Percentiles rank a stretch among this genome's conserved stretches.
Conservation (phyloP, 2,888 invertebrate genomes). For the Ferdinandea cuprea region DNA sequence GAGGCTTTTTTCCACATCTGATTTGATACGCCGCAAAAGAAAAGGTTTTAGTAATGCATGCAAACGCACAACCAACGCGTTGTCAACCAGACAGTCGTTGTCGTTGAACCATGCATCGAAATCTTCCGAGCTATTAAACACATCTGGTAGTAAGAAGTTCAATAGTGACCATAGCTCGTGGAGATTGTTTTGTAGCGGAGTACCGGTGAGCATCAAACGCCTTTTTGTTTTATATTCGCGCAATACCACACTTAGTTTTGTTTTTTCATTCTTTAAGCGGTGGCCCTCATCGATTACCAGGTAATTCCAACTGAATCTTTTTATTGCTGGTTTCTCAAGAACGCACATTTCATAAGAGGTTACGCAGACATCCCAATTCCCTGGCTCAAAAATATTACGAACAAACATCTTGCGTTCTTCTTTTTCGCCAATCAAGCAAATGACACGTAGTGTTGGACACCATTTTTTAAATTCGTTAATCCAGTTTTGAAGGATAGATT, state of each 20-base stretch:
- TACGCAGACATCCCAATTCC: constrained; percentile 99
- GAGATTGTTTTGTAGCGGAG: constrained; percentile 98
- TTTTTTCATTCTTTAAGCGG: constrained; percentile 99
- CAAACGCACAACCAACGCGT: constrained; percentile 93
- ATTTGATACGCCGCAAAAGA: constrained; percentile 95
- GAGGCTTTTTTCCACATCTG: constrained; percentile 98
- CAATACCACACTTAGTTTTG: constrained; percentile 97
- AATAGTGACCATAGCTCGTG: constrained; percentile 99
- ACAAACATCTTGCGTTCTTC: constrained; percentile 95
- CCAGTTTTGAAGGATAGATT: constrained; percentile 99
- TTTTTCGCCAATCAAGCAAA: constrained; percentile 97
- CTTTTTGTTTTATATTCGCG: constrained; percentile 98
- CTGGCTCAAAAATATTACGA: constrained; percentile 94
- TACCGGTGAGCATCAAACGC: constrained; percentile 96
- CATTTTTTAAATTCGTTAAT: constrained; percentile 98
- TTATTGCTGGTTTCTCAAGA: constrained; percentile 97
- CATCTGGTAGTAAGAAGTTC: constrained; percentile 98
- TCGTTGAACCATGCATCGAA: constrained; percentile 99
- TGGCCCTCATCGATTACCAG: constrained; percentile 99
- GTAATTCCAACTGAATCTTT: constrained; percentile 99
- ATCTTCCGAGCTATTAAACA: constrained; percentile 98
- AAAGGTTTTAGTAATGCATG: constrained; percentile 98
- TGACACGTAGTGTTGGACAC: constrained; percentile 95
- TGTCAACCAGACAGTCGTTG: constrained; percentile 95
- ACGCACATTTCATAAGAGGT: constrained; percentile 99